Evolutionary conservation across 2,797 vertebrate genomes (phyloP), one percentile per base, ranked within the genome.

Genomic region (Silurus lanzhouensis): DNA sequence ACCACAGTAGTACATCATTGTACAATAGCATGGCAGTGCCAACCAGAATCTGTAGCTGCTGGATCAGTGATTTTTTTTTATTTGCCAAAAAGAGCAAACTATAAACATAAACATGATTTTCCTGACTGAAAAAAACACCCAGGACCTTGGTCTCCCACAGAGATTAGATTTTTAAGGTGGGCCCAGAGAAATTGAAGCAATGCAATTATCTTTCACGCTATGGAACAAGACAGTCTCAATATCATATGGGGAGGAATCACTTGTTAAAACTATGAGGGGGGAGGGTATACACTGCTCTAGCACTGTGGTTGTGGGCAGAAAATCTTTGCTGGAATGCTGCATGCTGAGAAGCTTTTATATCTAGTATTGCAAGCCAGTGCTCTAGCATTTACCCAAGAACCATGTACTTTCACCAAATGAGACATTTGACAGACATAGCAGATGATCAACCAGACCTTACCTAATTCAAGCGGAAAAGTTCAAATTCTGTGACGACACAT

Each of bases 201-300:
- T 81, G 79, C 25, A 68, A 68, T 81, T 81, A 81, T 81, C 63
- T 81, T 81, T 81, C 48, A 31, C 63, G 67, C 79, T 81, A 67
- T 81, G 79, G 79, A 81, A 67, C 63, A 55, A 81, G 63, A 81
- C 79, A 81, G 58, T 63, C 58, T 13, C 17, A 20, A 55, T 81
- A 55, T 67, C n/a, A 81, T 68, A 81, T 67, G 64, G 63, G 46
- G 46, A 55, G 31, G 46, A 67, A 67, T 81, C 79, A 81, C 63
- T 81, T 67, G 79, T 81, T 81, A 55, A 81, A 81, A 55, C 46
- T 19, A 31, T 80, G 44, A 78, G 31, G 6, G n/a, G 61, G 78
- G 63, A 66, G 78, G 44, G 46, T 8, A 13, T 63, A 14, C 38
- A n/a, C 60, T 79, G 13, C 60, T 63, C 38, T 20, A 52, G 44